Conservation (phyloP, 2,113 vertebrate genomes). For the Penelope pileata region DNA sequence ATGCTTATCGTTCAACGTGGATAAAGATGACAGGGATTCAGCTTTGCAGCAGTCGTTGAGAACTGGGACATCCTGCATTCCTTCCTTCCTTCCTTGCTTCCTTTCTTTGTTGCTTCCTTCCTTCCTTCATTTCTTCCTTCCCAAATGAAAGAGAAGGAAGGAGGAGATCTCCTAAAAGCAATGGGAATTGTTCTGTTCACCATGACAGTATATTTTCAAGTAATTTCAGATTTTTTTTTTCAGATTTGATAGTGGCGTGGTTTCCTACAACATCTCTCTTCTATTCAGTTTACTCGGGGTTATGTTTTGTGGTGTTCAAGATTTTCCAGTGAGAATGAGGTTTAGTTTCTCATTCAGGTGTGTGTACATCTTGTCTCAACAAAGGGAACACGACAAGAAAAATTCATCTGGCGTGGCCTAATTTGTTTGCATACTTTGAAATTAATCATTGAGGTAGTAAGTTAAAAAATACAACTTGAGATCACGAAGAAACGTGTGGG, state of each 20-base stretch:
- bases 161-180: neutral
- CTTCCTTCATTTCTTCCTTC: neutral
- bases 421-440: neutral
- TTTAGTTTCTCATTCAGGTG: neutral
- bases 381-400: neutral
- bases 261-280: neutral
- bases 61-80: neutral
- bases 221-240: neutral
- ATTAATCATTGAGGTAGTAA: neutral
- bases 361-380: neutral
- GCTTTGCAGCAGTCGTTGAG: neutral
- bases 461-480: slow-evolving; percentile 6
- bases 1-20: neutral
- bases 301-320: neutral
- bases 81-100: neutral
- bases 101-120: neutral
- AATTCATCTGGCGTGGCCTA: neutral
- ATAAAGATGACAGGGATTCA: neutral
- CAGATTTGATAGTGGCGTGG: neutral
- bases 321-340: neutral
- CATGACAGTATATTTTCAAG: neutral
- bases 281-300: neutral
- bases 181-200: neutral
- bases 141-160: neutral
- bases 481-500: slow-evolving; percentile 29